Conservation (phyloP, 2,888 invertebrate genomes). For the Drosophila macrospina region DNA sequence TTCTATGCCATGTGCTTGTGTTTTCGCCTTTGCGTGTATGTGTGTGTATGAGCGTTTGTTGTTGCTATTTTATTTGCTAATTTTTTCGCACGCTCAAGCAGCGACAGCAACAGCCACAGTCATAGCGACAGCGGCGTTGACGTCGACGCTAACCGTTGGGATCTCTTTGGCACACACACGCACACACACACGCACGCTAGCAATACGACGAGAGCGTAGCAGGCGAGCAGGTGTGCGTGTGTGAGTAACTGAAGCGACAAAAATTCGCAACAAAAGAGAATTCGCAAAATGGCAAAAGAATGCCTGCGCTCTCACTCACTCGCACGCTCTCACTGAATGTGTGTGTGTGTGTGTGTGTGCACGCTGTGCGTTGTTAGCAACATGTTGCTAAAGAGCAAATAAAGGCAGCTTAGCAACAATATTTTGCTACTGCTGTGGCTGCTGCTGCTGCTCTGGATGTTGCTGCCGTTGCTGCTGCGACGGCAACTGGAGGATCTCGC, state of each 20-base stretch:
- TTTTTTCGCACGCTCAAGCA: slow-evolving; percentile 67
- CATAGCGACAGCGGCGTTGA: background rate
- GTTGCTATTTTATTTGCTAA: slow-evolving; percentile 64
- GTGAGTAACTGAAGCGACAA: slow-evolving; percentile 38
- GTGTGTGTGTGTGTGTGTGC: slow-evolving; percentile 4
- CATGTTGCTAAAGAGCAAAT: slow-evolving; percentile 52
- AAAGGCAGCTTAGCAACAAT: slow-evolving; percentile 46
- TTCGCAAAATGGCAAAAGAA: slow-evolving; percentile 72
- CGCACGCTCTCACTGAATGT: background rate
- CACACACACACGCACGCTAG: slow-evolving; percentile 7
- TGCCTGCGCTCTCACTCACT: slow-evolving; percentile 16
- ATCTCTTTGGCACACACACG: slow-evolving; percentile 63
- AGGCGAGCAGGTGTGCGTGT: slow-evolving; percentile 31
- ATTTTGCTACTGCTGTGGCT: slow-evolving; percentile 17
- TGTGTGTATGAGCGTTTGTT: slow-evolving; percentile 37
- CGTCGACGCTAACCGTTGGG: slow-evolving; percentile 35
- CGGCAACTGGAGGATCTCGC: slow-evolving; percentile 57
- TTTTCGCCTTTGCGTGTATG: slow-evolving; percentile 33
- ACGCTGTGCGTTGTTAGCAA: slow-evolving; percentile 24
- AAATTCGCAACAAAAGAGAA: slow-evolving; percentile 73
- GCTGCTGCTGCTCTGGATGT: slow-evolving; percentile 17
- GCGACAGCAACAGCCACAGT: slow-evolving; percentile 18
- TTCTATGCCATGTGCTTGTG: slow-evolving; percentile 60
- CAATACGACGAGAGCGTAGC: slow-evolving; percentile 11
- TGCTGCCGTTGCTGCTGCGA: slow-evolving; percentile 17